Percentiles rank a stretch among this genome's conserved stretches.
These are phyloP conservation scores for Macrophya alboannulata DNA, from an alignment of 2,888 invertebrate species.

Conservation along the genomic window DNA sequence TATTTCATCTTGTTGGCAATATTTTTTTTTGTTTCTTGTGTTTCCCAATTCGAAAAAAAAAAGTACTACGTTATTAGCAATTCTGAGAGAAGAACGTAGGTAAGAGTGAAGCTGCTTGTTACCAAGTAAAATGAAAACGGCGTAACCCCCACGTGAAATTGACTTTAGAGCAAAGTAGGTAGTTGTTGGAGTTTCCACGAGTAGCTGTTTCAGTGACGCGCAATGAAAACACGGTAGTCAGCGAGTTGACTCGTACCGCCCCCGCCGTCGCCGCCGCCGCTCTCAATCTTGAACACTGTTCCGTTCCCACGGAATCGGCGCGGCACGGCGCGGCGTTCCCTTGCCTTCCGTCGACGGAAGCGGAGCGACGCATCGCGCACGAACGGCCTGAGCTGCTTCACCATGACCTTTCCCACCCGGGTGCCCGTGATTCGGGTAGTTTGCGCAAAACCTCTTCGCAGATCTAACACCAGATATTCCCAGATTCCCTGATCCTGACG, in stretches of 20 bases:
- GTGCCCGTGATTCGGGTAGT: conserved; percentile 19
- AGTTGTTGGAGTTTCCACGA: conserved; percentile 30
- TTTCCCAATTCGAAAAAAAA: neutral
- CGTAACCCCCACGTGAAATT: conserved; percentile 40
- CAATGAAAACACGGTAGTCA: conserved; percentile 52
- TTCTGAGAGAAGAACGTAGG: neutral
- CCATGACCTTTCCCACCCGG: conserved; percentile 50
- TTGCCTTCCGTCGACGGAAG: conserved; percentile 43
- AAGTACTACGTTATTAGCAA: conserved; percentile 24
- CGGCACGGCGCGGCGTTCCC: neutral
- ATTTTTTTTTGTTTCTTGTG: neutral
- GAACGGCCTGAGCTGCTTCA: conserved; percentile 43
- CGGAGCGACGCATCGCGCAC: conserved; percentile 48
- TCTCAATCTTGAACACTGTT: conserved; percentile 47
- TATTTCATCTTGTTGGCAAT: conserved; percentile 4
- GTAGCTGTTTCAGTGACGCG: conserved; percentile 52
- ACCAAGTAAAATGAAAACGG: conserved; percentile 40
- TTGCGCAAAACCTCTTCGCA: neutral
- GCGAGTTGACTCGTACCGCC: conserved; percentile 39
- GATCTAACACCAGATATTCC: conserved; percentile 18
- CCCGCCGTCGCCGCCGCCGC: conserved; percentile 19
- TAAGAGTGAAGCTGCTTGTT: conserved; percentile 19
- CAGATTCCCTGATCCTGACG: neutral
- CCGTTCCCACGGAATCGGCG: conserved; percentile 53
- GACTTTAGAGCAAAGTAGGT: conserved; percentile 39